Evolutionary conservation across 2,888 invertebrate species (phyloP).

Genomic region (Ichneumoninae sp.): DNA sequence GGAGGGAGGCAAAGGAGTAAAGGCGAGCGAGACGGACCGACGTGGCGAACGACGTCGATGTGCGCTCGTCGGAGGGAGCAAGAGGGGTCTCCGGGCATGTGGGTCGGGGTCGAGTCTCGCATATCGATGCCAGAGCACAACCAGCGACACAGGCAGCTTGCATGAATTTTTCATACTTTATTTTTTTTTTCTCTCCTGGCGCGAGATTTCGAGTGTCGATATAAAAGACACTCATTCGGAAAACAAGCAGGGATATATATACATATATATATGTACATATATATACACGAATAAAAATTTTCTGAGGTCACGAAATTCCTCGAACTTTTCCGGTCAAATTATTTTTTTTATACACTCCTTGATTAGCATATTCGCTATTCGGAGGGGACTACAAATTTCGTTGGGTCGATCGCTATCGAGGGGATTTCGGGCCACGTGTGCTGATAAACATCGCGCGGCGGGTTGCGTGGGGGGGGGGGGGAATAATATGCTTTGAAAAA

Average conservation of each 20-base stretch:
- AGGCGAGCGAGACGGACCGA: conserved; percentile 38
- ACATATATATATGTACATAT: not conserved
- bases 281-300: not conserved
- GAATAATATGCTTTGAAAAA: not conserved
- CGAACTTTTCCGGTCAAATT: conserved; percentile 1
- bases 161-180: conserved; percentile 78
- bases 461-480: no score
- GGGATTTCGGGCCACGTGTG: not conserved
- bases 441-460: not conserved
- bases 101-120: conserved; percentile 80
- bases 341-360: not conserved
- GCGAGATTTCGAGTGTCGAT: conserved; percentile 51
- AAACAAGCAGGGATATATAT: not conserved
- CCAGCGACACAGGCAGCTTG: conserved; percentile 56
- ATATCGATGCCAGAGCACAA: conserved; percentile 75
- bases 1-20: conserved; percentile 58
- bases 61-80: conserved; percentile 49
- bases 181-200: conserved; percentile 11
- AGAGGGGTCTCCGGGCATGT: conserved; percentile 72
- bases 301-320: conserved; percentile 6
- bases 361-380: not conserved
- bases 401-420: not conserved
- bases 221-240: conserved; percentile 1
- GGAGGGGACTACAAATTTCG: not conserved
- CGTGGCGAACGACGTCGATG: conserved; percentile 52